Percentiles rank a stretch among this genome's conserved stretches.
These are phyloP conservation scores for Channallabes apus DNA, from an alignment of 2,797 vertebrate genomes.

Conservation along the genomic window DNA sequence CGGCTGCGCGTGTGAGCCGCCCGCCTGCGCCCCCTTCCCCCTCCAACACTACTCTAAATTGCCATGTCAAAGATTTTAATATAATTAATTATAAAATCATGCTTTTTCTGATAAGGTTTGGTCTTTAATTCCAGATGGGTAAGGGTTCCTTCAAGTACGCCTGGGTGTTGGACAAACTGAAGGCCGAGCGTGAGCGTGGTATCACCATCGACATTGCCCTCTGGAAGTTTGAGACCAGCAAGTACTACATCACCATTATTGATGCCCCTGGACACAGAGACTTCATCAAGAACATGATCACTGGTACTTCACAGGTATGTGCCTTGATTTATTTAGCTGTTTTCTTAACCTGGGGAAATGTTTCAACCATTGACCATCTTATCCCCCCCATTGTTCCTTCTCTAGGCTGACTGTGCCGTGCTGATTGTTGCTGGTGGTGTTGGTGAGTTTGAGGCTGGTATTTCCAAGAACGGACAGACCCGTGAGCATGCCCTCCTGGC, in stretches of 20 bases:
- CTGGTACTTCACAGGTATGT: slow-evolving; percentile 81
- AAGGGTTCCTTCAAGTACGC: slow-evolving; percentile 77
- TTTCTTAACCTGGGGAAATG: neutral
- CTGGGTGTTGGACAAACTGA: slow-evolving; percentile 78
- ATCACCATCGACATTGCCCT: slow-evolving; percentile 76
- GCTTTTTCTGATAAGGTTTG: neutral
- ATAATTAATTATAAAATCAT: no score
- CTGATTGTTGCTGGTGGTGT: slow-evolving; percentile 79
- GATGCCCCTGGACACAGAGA: slow-evolving; percentile 80
- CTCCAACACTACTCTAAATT: neutral
- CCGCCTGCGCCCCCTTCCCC: no score
- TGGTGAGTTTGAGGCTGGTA: slow-evolving; percentile 81
- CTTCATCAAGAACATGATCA: slow-evolving; percentile 88
- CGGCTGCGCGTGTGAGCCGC: neutral
- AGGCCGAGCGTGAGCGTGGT: slow-evolving; percentile 79
- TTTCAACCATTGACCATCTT: no score
- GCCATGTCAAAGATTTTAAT: neutral
- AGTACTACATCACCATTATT: slow-evolving; percentile 80
- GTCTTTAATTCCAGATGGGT: slow-evolving; percentile 71
- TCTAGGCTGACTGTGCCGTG: slow-evolving; percentile 80
- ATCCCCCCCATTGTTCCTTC: no score
- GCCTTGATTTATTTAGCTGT: neutral
- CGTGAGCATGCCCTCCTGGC: slow-evolving; percentile 80
- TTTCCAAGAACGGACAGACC: slow-evolving; percentile 82
- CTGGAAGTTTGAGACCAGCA: slow-evolving; percentile 82